Evolutionary conservation across 2,797 vertebrate genomes (phyloP), one percentile per base, ranked within the genome.

Genomic region (Gallinago stenura): DNA sequence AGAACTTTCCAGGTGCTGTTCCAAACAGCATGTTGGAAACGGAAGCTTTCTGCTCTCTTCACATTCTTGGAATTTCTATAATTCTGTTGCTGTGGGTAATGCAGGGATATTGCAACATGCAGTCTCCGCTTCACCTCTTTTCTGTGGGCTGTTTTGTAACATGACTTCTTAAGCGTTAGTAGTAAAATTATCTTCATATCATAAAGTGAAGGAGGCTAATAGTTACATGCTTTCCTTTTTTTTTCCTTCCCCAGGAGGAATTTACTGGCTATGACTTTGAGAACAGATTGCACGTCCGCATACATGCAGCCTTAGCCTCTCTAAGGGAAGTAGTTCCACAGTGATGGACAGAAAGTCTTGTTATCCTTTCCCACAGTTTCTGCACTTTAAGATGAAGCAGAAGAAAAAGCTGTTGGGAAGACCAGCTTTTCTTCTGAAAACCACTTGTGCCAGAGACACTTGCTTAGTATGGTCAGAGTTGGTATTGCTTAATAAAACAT

Each of bases 261-360:
- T 99, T 98, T 51, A 97, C 98, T 19, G 99, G 99, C 93, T 99
- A 99, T 82, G 99, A 99, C 97, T 99, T 99, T 97, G 99, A 99
- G 97, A 99, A 99, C 98, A 98, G 99, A 97, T 98, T 99, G 97
- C 99, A 99, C 21, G 99, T 99, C 66, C 99, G 99, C 56, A 99
- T 99, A 91, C 99, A 99, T 2, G 99, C 99, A 17, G 99, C 99
- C 43, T 98, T 99, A 68, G 99, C 99, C 51, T 99, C 99, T 17
- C 93, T 98, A 76, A 98, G 96, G 94, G 98, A 99, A 73, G 97
- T 99, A 82, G 98, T 98, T 80, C 98, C 98, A 48, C 98, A 99
- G 77, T 99, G 98, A 99, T 70, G 33, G 24, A 45, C 87, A 48
- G 11, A 64, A 90, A 73, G 58, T 35, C 57, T 77, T n/a, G 51